Evolutionary conservation across 1,140 invertebrate genomes (phyloP).

Genomic region (Arion vulgaris): DNA sequence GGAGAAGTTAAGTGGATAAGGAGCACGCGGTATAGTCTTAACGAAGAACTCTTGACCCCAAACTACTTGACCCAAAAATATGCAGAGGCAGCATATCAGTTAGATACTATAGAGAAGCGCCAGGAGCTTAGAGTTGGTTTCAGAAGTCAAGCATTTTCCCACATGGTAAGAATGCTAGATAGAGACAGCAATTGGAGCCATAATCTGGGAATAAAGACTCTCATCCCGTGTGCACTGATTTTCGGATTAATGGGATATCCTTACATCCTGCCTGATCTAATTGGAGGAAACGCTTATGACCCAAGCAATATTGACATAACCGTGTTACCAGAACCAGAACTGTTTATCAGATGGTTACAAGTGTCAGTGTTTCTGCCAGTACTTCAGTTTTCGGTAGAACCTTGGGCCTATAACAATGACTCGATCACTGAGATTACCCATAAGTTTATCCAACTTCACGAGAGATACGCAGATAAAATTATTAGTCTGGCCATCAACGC

Average conservation of each 20-base stretch:
- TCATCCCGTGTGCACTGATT: slow-evolving; percentile 85
- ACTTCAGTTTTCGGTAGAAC: slow-evolving; percentile 90
- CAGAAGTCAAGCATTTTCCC: slow-evolving; percentile 82
- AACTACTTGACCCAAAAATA: slow-evolving; percentile 66
- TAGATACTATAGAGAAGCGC: slow-evolving; percentile 78
- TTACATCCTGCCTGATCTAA: slow-evolving; percentile 91
- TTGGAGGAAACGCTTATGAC: slow-evolving; percentile 88
- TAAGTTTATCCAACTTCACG: slow-evolving; percentile 81
- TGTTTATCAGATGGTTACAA: slow-evolving; percentile 92
- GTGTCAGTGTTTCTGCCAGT: slow-evolving; percentile 88
- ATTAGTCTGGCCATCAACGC: slow-evolving; percentile 52
- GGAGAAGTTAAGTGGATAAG: slow-evolving; percentile 87
- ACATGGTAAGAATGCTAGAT: slow-evolving; percentile 91
- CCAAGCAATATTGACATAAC: slow-evolving; percentile 39
- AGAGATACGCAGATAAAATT: slow-evolving; percentile 72
- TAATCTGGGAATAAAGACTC: slow-evolving; percentile 86
- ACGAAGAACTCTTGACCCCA: slow-evolving; percentile 35
- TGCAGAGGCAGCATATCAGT: slow-evolving; percentile 68
- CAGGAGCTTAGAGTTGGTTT: slow-evolving; percentile 85
- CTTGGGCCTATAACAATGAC: slow-evolving; percentile 88
- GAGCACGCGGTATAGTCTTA: slow-evolving; percentile 27
- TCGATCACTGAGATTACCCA: slow-evolving; percentile 78
- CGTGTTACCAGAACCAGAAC: slow-evolving; percentile 79
- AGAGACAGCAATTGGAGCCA: slow-evolving; percentile 86
- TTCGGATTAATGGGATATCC: slow-evolving; percentile 90